Base-by-base conservation (phyloP, 2,888 invertebrate species). In the Sarcophaga carnaria region DNA sequence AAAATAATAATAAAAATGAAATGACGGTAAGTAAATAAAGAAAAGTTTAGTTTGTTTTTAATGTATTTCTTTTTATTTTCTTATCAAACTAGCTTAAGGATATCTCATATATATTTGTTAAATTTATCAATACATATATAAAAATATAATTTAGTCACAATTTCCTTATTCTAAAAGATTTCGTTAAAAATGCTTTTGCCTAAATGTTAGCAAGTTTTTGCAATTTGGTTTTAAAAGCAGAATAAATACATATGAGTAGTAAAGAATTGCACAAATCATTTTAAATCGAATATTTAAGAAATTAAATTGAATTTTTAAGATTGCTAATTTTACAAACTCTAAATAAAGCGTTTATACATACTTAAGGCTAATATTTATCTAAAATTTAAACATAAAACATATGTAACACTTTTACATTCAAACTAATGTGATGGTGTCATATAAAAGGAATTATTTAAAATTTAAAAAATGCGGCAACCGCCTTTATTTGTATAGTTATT, bases 291-390 rank as follows among this genome's bases (percentile, higher is more conserved):
- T 37, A 37, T 22, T 22, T 22, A 22, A 22, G 22, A 22, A 22
- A 22, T 22, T 22, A 22, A 22, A 22, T 22, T 22, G 22, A 22
- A 37, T 8, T 8, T 8, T 8, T 37, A 54, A 4, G 14, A 14
- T 14, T 54, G 17, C 54, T 37, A 37, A 37, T 1, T 37, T 37
- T 37, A 37, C 37, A 37, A 37, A 37, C 8, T 37, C 37, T 37
- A 37, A 10, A 37, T 37, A 59, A 59, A 59, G 59, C n/a, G n/a
- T 59, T 14, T 59, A 59, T 17, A n/a, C n/a, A 5, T 59, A 59
- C 17, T 59, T 59, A 17, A 17, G 59, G 1, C 59, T 14, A 59
- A 14, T n/a, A 47, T 49, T 37, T 20, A 47, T 87, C 90, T 91
- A 70, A 89, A 90, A 37, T 89, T 88, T 20, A 37, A 37, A 37